Evolutionary conservation across 2,113 vertebrate genomes (phyloP).

Genomic region (Eurypyga helias): DNA sequence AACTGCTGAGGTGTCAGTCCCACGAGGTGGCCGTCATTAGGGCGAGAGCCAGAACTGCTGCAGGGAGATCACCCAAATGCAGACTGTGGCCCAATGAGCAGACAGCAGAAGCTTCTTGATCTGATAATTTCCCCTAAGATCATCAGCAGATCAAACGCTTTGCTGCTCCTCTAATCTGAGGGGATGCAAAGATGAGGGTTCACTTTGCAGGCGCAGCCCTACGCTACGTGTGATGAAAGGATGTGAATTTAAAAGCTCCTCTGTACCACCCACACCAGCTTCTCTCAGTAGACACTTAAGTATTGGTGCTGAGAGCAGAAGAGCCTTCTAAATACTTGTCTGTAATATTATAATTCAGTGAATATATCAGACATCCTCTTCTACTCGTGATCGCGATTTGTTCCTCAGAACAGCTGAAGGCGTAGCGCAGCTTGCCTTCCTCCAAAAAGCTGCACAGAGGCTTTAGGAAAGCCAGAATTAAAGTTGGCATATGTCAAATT

Average conservation of each 20-base stretch:
- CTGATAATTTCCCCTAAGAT: not conserved
- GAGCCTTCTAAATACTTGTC: not conserved
- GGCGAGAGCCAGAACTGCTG: not conserved
- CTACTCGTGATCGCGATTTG: accelerated
- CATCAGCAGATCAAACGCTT: not conserved
- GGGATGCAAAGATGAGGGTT: not conserved
- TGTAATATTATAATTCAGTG: not conserved
- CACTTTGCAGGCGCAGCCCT: not conserved
- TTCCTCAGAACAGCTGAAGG: not conserved
- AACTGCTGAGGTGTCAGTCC: not conserved
- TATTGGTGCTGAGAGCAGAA: accelerated
- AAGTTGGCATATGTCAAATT: not conserved
- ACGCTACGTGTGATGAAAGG: accelerated
- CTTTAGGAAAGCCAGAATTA: not conserved
- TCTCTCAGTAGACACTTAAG: not conserved
- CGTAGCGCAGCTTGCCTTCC: not conserved
- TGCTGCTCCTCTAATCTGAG: not conserved
- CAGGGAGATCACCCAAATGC: not conserved
- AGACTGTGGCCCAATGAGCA: not conserved
- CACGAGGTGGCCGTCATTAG: accelerated
- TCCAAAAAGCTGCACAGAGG: not conserved
- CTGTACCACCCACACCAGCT: no score
- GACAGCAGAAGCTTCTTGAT: not conserved
- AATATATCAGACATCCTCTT: not conserved
- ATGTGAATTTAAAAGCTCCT: accelerated